Conservation (phyloP, 2,888 invertebrate species). For the Rhopalosiphum nymphaeae region DNA sequence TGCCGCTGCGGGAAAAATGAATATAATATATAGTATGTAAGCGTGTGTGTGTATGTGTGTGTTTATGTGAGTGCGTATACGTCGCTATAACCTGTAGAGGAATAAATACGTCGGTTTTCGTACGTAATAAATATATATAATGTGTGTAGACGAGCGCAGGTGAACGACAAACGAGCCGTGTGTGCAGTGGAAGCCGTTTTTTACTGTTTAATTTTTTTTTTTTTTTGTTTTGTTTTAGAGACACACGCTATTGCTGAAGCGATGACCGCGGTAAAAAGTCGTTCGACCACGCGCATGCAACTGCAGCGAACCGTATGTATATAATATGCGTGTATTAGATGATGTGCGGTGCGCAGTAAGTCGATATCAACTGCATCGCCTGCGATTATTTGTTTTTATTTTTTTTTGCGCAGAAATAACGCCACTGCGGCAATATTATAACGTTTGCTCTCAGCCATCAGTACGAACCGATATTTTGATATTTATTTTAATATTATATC, state of each 20-base stretch:
- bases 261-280: neutral
- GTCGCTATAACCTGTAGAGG: neutral
- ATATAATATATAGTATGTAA: neutral
- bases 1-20: neutral
- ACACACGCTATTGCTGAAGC: neutral
- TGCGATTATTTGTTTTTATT: neutral
- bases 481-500: neutral
- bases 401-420: neutral
- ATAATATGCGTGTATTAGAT: neutral
- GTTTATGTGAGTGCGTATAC: neutral
- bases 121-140: neutral
- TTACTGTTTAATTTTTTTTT: neutral
- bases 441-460: neutral
- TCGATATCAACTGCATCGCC: neutral
- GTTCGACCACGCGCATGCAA: neutral
- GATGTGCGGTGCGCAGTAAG: neutral
- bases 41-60: neutral
- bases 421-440: neutral
- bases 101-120: neutral
- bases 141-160: neutral
- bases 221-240: neutral
- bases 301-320: neutral
- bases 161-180: conserved; percentile 3
- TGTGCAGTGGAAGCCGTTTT: neutral
- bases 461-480: neutral